Percentiles rank a stretch among this genome's conserved stretches.
Evolutionary conservation across 1,140 invertebrate genomes (phyloP).

Genomic region (Anoplolepis gracilipes): DNA sequence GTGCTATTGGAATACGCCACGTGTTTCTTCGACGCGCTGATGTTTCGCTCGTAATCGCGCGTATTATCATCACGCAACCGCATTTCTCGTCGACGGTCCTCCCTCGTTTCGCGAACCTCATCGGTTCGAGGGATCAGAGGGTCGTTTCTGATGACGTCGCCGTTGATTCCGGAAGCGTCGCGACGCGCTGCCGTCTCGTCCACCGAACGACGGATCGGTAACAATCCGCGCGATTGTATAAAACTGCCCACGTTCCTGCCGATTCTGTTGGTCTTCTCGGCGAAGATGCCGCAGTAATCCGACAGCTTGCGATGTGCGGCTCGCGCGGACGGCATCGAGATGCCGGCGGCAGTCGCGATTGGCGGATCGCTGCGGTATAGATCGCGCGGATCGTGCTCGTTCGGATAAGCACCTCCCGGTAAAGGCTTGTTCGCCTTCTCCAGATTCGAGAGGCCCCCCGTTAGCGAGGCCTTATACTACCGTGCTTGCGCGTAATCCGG

Average conservation of each 20-base stretch:
- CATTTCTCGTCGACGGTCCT: background rate
- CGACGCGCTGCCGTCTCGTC: slow-evolving; percentile 40
- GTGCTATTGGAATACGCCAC: slow-evolving; percentile 11
- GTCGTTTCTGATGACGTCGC: slow-evolving; percentile 41
- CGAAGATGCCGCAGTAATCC: slow-evolving; percentile 80
- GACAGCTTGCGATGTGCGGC: slow-evolving; percentile 71
- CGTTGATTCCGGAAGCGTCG: slow-evolving; percentile 20
- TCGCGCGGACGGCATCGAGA: background rate
- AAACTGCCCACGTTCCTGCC: slow-evolving; percentile 76
- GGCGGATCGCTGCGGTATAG: slow-evolving; percentile 70
- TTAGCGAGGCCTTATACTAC: slow-evolving; percentile 86
- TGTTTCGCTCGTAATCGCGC: background rate
- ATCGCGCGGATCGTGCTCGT: slow-evolving; percentile 80
- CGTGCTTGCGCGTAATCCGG: slow-evolving; percentile 88
- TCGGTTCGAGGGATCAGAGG: background rate
- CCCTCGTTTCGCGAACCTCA: background rate
- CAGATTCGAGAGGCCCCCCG: slow-evolving; percentile 83
- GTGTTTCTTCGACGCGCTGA: slow-evolving; percentile 9
- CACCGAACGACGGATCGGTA: slow-evolving; percentile 47
- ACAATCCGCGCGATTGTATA: slow-evolving; percentile 71
- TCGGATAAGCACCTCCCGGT: slow-evolving; percentile 82
- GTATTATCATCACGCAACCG: background rate
- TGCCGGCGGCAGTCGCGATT: background rate
- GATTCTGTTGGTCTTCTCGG: slow-evolving; percentile 81
- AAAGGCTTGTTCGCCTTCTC: slow-evolving; percentile 83